Conservation (phyloP, 2,113 vertebrate species). For the Indicator indicator region DNA sequence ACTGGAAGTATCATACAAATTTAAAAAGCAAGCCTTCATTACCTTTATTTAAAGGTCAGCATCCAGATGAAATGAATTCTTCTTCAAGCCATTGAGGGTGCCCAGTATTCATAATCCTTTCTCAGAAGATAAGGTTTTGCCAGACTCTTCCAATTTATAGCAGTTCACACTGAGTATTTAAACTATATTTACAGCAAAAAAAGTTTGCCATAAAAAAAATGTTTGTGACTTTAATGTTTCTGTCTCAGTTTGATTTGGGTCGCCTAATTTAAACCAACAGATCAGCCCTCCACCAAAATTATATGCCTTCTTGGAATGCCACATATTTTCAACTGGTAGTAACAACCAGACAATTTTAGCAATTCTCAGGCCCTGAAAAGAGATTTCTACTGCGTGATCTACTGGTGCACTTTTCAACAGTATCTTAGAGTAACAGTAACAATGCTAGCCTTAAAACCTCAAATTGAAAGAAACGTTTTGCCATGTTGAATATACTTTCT, state of each 20-base stretch:
- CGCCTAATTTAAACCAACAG: neutral
- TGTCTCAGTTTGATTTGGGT: neutral
- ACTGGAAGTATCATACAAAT: neutral
- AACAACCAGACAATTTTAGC: neutral
- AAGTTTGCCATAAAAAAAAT: neutral
- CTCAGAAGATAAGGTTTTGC: neutral
- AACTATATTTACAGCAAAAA: neutral
- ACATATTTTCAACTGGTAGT: neutral
- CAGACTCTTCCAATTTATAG: neutral
- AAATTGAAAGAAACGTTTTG: neutral
- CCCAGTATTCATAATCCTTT: neutral
- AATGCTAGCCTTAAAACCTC: neutral
- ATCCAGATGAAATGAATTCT: neutral
- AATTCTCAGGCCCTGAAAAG: neutral
- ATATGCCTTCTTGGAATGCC: neutral
- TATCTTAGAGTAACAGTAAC: neutral
- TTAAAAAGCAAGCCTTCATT: neutral
- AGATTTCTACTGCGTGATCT: neutral
- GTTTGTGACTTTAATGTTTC: neutral
- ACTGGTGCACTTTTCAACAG: neutral
- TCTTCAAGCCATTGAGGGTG: neutral
- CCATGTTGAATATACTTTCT: neutral
- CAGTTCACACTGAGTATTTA: neutral
- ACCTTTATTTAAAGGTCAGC: neutral
- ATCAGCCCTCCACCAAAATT: conserved; percentile 8